phyloP scores from a whole-genome alignment of 2,888 invertebrate species.

The Sphaerolaimus hirsutus region DNA sequence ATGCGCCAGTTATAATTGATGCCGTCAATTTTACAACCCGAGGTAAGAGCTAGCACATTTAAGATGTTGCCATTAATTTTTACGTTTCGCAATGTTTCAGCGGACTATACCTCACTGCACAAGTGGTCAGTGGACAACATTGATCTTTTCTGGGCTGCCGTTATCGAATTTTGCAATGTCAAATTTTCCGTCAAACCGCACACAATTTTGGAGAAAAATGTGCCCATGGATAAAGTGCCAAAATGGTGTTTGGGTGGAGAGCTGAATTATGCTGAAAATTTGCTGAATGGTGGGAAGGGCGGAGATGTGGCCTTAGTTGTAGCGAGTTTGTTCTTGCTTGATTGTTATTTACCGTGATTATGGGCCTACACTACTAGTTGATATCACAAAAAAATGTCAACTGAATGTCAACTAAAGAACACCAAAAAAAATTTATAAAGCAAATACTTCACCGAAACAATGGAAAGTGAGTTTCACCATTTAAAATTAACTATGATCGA shows the following conservation, averaged over 20 bases:
- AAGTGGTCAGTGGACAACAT: constrained; percentile 32
- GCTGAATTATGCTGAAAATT: constrained; percentile 35
- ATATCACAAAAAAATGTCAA: too few species aligned
- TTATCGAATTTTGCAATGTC: constrained; percentile 28
- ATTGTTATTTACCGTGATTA: not conserved
- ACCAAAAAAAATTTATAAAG: too few species aligned
- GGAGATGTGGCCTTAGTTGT: constrained; percentile 30
- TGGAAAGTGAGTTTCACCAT: too few species aligned
- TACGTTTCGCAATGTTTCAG: too few species aligned
- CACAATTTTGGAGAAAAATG: constrained; percentile 11
- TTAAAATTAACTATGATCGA: too few species aligned
- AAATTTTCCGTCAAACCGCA: constrained; percentile 25
- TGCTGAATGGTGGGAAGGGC: constrained; percentile 27
- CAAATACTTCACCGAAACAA: too few species aligned
- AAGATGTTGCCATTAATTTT: too few species aligned
- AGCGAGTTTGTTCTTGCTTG: constrained; percentile 22
- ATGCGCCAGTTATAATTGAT: too few species aligned
- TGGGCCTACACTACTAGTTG: too few species aligned
- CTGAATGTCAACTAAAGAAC: too few species aligned
- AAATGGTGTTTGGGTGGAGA: constrained; percentile 33
- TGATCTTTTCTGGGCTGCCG: constrained; percentile 31
- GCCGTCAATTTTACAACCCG: too few species aligned
- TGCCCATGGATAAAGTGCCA: constrained; percentile 31
- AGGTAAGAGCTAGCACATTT: too few species aligned
- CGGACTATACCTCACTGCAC: constrained; percentile 30